Evolutionary conservation across 2,888 invertebrate genomes (phyloP).

Genomic region (Eupithecia subfuscata): DNA sequence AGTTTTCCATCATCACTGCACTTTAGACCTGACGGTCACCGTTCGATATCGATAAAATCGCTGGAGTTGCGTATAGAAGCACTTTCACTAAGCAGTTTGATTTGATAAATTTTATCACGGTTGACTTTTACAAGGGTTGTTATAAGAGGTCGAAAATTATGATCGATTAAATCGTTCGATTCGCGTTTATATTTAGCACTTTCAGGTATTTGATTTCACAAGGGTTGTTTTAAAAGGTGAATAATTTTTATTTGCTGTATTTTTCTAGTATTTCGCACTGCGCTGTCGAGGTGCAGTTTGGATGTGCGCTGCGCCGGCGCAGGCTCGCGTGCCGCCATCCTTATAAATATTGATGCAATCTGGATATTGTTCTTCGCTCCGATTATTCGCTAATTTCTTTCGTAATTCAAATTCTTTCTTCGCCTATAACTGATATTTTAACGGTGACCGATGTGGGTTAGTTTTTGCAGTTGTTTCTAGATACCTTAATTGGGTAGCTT

Average conservation of each 20-base stretch:
- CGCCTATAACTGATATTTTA: slow-evolving; percentile 46
- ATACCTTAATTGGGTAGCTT: neutral
- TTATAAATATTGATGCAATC: slow-evolving; percentile 81
- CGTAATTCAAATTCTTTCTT: slow-evolving; percentile 65
- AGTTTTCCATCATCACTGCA: slow-evolving; percentile 65
- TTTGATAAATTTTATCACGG: neutral
- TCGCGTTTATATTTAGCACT: neutral
- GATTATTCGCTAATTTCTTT: slow-evolving; percentile 74
- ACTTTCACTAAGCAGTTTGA: neutral
- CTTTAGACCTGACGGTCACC: slow-evolving; percentile 28
- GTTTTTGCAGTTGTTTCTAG: neutral
- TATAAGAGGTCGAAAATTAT: neutral
- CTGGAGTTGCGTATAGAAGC: slow-evolving; percentile 14
- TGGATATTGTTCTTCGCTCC: slow-evolving; percentile 67
- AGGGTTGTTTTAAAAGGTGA: neutral
- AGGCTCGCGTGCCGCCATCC: slow-evolving; percentile 61
- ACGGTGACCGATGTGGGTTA: slow-evolving; percentile 41
- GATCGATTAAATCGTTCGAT: neutral
- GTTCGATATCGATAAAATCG: slow-evolving; percentile 43
- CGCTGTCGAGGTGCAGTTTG: slow-evolving; percentile 75
- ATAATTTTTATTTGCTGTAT: neutral
- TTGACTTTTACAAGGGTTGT: neutral
- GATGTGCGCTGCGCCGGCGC: slow-evolving; percentile 65
- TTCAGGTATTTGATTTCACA: neutral
- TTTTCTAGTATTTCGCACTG: slow-evolving; percentile 54